Evolutionary conservation across 1,140 invertebrate genomes (phyloP).

Genomic region (Nephila pilipes): DNA sequence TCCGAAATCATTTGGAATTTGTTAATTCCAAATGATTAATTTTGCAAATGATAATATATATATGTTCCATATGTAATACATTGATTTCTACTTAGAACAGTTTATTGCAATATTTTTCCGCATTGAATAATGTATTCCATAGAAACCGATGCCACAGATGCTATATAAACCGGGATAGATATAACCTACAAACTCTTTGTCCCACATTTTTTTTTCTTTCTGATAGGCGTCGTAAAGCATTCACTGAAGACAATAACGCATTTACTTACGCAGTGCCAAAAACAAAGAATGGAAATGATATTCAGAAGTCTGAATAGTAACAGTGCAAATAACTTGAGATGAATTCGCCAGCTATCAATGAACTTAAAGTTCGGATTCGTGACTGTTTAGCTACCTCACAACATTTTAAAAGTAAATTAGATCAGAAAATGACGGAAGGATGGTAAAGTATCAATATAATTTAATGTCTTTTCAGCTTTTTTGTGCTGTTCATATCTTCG

Average conservation of each 20-base stretch:
- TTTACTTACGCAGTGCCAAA: slow-evolving; percentile 42
- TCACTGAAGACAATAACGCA: slow-evolving; percentile 39
- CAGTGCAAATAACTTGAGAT: background rate
- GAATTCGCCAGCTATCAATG: background rate
- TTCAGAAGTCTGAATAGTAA: slow-evolving; percentile 31
- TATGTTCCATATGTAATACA: too few species aligned
- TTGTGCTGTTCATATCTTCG: background rate
- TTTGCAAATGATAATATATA: too few species aligned
- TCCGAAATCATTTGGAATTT: too few species aligned
- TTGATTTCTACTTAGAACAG: too few species aligned
- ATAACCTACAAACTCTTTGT: slow-evolving; percentile 33
- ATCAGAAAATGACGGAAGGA: background rate
- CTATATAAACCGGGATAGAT: background rate
- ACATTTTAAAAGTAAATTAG: background rate
- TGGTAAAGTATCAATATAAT: background rate
- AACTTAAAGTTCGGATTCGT: background rate
- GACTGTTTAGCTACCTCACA: background rate
- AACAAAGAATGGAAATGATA: slow-evolving; percentile 11
- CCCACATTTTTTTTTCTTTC: slow-evolving; percentile 14
- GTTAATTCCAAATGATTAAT: too few species aligned
- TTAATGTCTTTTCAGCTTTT: background rate
- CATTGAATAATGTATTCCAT: too few species aligned
- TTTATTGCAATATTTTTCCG: too few species aligned
- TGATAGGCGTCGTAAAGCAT: slow-evolving; percentile 30
- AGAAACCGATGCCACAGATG: background rate